phyloP scores from a whole-genome alignment of 1,140 invertebrate genomes.

The Scaptomyza montana region DNA sequence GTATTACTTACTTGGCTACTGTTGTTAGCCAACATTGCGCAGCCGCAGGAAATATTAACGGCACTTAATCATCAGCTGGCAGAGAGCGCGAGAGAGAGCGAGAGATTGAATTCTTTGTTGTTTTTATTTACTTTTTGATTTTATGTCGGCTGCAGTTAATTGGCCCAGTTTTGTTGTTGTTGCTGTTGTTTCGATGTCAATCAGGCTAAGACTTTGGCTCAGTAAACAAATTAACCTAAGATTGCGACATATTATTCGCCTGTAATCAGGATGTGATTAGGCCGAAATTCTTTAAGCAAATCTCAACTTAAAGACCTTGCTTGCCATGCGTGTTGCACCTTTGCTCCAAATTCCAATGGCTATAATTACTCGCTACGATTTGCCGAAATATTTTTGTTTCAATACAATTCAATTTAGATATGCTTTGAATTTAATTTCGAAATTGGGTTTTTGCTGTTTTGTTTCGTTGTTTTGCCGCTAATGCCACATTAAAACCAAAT shows the following conservation, averaged over 20 bases:
- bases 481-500: slow-evolving; percentile 61
- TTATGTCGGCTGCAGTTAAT: slow-evolving; percentile 67
- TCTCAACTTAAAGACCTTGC: slow-evolving; percentile 12
- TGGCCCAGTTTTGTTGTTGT: slow-evolving; percentile 57
- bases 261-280: slow-evolving; percentile 74
- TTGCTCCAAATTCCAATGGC: slow-evolving; percentile 50
- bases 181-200: slow-evolving; percentile 49
- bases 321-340: neutral
- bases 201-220: slow-evolving; percentile 50
- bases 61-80: slow-evolving; percentile 9
- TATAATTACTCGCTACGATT: slow-evolving; percentile 55
- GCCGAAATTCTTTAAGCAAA: slow-evolving; percentile 13
- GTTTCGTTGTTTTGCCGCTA: slow-evolving; percentile 26
- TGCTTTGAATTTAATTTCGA: slow-evolving; percentile 55
- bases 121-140: slow-evolving; percentile 80
- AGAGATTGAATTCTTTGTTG: slow-evolving; percentile 40
- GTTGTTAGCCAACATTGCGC: slow-evolving; percentile 51
- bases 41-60: slow-evolving; percentile 73
- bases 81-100: neutral
- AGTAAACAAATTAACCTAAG: slow-evolving; percentile 66
- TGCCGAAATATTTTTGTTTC: slow-evolving; percentile 1
- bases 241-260: slow-evolving; percentile 69
- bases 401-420: slow-evolving; percentile 49
- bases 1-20: slow-evolving; percentile 16
- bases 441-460: slow-evolving; percentile 21